Base-by-base conservation (phyloP, 2,888 invertebrate genomes). In the Notodonta dromedarius region DNA sequence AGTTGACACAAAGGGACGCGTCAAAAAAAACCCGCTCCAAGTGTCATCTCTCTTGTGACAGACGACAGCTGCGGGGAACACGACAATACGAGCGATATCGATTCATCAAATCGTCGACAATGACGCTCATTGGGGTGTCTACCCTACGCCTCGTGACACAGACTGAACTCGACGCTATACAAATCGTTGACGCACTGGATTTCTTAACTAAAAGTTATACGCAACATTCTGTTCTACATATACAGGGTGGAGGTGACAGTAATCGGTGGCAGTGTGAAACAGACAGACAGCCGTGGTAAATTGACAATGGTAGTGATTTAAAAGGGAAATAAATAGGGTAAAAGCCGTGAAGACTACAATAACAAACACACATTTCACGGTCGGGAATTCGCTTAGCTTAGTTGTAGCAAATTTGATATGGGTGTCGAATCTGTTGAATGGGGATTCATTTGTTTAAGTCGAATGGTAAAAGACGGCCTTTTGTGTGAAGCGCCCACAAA, bases 321-420 rank as follows among this genome's bases (percentile, higher is more conserved):
- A 86, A 89, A 89, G 84, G 86, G 85, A 88, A 85, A 90, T 91
- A 90, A 90, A 90, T 90, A 87, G 86, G 80, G 84, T 88, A 86
- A 89, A 83, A 83, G 81, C 91, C 90, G 87, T 91, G 91, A 89
- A 89, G 86, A 85, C 80, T 82, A 78, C 82, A 85, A 89, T 88
- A 87, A 87, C 90, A 93, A 93, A 93, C 91, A 93, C 78, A 79
- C 80, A 92, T 93, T 93, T 90, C 87, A 93, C 84, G 93, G 80
- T 86, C 65, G 70, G 72, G 74, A 80, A 86, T 87, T 83, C 73
- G 84, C 79, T 77, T 71, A 79, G 81, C 77, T 75, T 66, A 78
- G 83, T 87, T 86, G 84, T 85, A 82, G 83, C 79, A 74, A 81
- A 89, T 90, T 89, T 82, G 85, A 80, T 83, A 80, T 75, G 85